Percentiles rank a stretch among this genome's conserved stretches.
Conservation (phyloP, 2,113 vertebrate species). For the Opisthocomus hoazin region DNA sequence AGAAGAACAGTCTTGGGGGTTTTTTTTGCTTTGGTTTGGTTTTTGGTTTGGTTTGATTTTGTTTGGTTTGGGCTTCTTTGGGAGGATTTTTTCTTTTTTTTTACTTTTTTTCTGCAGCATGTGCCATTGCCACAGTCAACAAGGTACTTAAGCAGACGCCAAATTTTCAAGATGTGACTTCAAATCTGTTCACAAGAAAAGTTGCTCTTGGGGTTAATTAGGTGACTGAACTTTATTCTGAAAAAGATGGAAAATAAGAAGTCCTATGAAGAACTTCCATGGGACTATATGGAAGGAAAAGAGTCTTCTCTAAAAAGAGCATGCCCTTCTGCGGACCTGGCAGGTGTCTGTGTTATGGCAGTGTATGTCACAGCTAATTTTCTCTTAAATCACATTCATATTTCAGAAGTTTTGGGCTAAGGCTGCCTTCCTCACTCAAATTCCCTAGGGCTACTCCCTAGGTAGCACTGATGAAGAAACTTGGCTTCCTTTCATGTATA, state of each 20-base stretch:
- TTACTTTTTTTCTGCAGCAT: background rate
- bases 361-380: background rate
- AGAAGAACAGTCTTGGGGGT: background rate
- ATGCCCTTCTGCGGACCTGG: background rate
- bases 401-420: background rate
- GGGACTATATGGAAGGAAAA: background rate
- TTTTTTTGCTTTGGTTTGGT: background rate
- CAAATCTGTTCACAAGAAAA: background rate
- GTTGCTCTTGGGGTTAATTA: background rate
- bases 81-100: no score
- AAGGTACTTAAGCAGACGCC: background rate
- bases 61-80: background rate
- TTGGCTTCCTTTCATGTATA: background rate
- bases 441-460: background rate
- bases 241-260: background rate
- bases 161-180: background rate
- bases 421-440: background rate
- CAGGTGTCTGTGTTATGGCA: background rate
- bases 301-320: background rate
- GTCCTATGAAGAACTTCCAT: background rate
- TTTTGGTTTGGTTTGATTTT: background rate
- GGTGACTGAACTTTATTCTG: background rate
- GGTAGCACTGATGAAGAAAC: background rate
- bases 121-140: background rate
- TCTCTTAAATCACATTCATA: background rate